Base-by-base conservation (phyloP, 2,797 vertebrate species). In the Hozukius guyotensis region DNA sequence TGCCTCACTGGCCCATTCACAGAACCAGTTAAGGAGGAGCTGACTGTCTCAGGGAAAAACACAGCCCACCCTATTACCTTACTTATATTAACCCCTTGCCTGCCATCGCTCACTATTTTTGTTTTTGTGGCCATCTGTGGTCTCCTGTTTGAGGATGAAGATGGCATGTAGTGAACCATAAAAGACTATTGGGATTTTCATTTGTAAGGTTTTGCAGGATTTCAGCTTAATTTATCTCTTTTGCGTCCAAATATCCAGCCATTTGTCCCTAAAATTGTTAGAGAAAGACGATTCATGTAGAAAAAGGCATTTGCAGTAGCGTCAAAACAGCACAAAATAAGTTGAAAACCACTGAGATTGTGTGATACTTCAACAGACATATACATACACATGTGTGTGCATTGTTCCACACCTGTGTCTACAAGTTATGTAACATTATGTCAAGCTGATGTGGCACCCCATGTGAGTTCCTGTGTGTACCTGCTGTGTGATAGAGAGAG, bases 1-100 rank as follows among this genome's bases (percentile, higher is more conserved):
- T 93, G 82, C 81, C 88, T 94, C 84, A 87, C 93, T 91, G 90
- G 93, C 91, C 92, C 95, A 94, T 96, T 96, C 94, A 95, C 90
- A 95, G 91, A 95, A 94, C 84, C 92, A 89, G 86, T 91, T 89
- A 83, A 92, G 92, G 92, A 94, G 93, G 93, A 93, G 93, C 86
- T 86, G 90, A 85, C 85, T 90, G 89, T 89, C 89, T 91, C 82
- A 88, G 84, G 82, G 85, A 93, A 88, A 46, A 89, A 92, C 90
- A 90, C 91, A 89, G 75, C 88, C 93, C 92, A 87, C 87, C 86
- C 82, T 86, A 85, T 88, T 92, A 92, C 89, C 89, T 93, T 91
- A 82, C 84, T 90, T 88, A 82, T 46, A 75, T 92, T 94, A 94
- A 94, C 92, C 78, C 93, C 38, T 93, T 90, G 49, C 9, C 78